Evolutionary conservation across 1,140 invertebrate genomes (phyloP), one percentile per base, ranked within the genome.

Genomic region (Zaprionus inermis): DNA sequence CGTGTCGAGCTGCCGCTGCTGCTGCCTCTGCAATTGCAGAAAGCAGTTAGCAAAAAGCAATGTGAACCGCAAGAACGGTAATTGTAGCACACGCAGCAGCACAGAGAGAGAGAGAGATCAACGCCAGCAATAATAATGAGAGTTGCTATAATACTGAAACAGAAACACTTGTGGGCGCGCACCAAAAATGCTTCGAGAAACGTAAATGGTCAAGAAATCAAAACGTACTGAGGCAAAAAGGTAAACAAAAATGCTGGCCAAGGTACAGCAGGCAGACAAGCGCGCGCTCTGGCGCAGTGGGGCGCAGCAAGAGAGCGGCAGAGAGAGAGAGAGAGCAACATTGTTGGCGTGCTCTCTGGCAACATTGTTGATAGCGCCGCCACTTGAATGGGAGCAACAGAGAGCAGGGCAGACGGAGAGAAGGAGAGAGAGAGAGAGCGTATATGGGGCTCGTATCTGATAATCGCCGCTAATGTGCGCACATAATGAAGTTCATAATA

Each of bases 141-240:
- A 67, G 24, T 28, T 28, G 5, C 3, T 28, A 28, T 4, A 28
- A 28, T 5, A 28, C 1, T 24, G 59, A 24, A 63, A 66, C 41
- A 14, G 12, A 67, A 38, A 60, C 49, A 20, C n/a, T n/a, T n/a
- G n/a, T n/a, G n/a, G n/a, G n/a, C 52, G 22, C 72, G 73, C 73
- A 72, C 63, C 74, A 63, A 72, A 72, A 76, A 44, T 63, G 77
- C 83, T 78, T 88, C 77, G 79, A 86, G 82, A 88, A 88, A 84
- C 83, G 84, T 88, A 88, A 88, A 88, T 88, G 83, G 80, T 89
- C 83, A 88, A 88, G 83, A 88, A 88, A 88, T 88, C 83, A 83
- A 78, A 89, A 41, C 83, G 80, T 69, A 88, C 83, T 88, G 75
- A 80, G 72, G 51, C 74, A 88, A 88, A 86, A 86, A 86, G 83